Percentiles rank a stretch among this genome's conserved stretches.
phyloP scores from a whole-genome alignment of 2,113 vertebrate genomes.

The Oenanthe oenanthe region DNA sequence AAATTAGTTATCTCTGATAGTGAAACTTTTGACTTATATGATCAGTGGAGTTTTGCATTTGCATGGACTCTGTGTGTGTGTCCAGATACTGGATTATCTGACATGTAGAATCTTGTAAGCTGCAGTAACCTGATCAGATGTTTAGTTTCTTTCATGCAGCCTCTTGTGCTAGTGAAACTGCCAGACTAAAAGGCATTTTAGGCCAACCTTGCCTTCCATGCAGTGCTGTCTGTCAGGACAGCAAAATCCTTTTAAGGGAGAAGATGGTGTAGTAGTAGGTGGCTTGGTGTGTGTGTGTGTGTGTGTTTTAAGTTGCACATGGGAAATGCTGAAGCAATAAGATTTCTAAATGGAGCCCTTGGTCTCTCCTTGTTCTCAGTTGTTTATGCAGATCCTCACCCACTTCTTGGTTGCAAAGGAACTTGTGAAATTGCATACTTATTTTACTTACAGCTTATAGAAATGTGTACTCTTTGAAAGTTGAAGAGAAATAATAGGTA shows the following conservation, averaged over 20 bases:
- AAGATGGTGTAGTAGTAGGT: neutral
- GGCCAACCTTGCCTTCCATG: neutral
- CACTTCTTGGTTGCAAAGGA: neutral
- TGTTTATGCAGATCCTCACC: neutral
- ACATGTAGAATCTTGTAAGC: neutral
- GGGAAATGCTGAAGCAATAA: neutral
- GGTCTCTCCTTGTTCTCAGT: neutral
- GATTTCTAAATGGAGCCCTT: neutral
- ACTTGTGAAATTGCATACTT: neutral
- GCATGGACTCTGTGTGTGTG: fast-evolving
- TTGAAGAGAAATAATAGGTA: neutral
- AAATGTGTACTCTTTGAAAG: neutral
- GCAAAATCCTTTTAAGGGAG: neutral
- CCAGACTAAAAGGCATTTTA: neutral
- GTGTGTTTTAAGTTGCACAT: neutral
- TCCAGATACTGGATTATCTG: neutral
- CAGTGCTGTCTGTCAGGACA: neutral
- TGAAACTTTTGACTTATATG: neutral
- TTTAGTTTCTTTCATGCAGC: neutral
- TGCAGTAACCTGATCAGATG: neutral
- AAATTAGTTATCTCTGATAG: neutral
- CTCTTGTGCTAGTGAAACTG: neutral
- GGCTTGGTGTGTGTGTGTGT: neutral
- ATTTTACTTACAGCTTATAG: neutral
- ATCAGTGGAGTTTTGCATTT: neutral